Evolutionary conservation across 2,888 invertebrate species (phyloP), one percentile per base, ranked within the genome.

Genomic region (Uropetala carovei): DNA sequence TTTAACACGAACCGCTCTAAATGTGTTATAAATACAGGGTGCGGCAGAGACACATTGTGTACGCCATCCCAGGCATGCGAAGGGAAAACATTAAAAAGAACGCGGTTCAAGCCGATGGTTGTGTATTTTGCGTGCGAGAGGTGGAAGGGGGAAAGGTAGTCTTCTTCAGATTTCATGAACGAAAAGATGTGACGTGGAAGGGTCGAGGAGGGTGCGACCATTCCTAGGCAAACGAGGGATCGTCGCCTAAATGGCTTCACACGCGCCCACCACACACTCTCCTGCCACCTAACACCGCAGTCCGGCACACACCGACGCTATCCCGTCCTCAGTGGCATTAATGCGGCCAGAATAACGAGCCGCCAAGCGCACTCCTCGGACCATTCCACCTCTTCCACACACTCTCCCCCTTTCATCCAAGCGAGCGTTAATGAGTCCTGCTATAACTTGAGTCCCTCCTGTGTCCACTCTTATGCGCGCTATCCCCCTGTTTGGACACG

Each of bases 381-480:
- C 60, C 27, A 27, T 58, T 57, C 43, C 59, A 86, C 30, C 86
- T 86, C 14, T 82, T 18, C 43, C 27, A 0, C 82, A n/a, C 83
- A 18, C 7, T 5, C n/a, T 57, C 83, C 57, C n/a, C n/a, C n/a
- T n/a, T n/a, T n/a, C n/a, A n/a, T n/a, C n/a, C 43, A 43, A 60
- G 43, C 60, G 89, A 30, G 43, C 30, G 16, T 64, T 64, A 89
- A 89, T 89, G 89, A 89, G 89, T 60, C n/a, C 64, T 64, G 64
- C 64, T 89, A 89, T 56, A 18, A 89, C 43, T 57, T 14, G 43
- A 4, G 83, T 43, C 83, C 56, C n/a, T 57, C 89, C 18, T 43
- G 68, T 89, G 89, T 89, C 89, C 89, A 89, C 89, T 89, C 64
- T n/a, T 89, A 64, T n/a, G 13, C n/a, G 16, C 59, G 59, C 7